Percentiles rank a stretch among this genome's conserved stretches.
phyloP scores from a whole-genome alignment of 1,140 invertebrate species.

The Apocrypta bakeri region DNA sequence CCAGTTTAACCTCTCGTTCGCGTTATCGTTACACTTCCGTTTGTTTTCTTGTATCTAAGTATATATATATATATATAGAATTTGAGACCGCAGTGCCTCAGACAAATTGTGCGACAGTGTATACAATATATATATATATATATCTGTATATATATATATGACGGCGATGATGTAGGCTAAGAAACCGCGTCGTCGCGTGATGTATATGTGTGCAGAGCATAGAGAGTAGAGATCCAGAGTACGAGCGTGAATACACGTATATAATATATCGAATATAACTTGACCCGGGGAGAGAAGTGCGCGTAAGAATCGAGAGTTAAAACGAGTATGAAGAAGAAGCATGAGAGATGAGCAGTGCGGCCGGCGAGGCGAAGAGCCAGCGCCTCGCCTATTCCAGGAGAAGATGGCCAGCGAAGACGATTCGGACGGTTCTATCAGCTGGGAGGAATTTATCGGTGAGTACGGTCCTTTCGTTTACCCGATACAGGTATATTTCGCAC shows the following conservation, averaged over 20 bases:
- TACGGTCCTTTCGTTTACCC: conserved; percentile 17
- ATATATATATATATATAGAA: too few species aligned
- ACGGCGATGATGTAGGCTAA: not conserved
- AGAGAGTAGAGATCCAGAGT: not conserved
- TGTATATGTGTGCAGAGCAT: not conserved
- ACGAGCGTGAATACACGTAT: not conserved
- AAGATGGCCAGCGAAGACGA: conserved; percentile 60
- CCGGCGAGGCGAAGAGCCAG: not conserved
- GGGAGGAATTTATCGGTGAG: conserved; percentile 77
- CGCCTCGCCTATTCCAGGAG: conserved; percentile 28
- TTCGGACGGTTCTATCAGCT: conserved; percentile 74
- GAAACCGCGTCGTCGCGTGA: not conserved
- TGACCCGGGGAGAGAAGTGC: not conserved
- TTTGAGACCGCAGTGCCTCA: too few species aligned
- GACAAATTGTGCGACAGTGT: not conserved
- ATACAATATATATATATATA: too few species aligned
- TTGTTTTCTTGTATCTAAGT: too few species aligned
- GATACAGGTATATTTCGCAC: not conserved
- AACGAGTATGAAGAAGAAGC: conserved; percentile 12
- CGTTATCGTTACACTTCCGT: not conserved
- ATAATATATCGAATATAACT: not conserved
- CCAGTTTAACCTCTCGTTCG: too few species aligned
- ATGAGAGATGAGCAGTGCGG: conserved; percentile 47
- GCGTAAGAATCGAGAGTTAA: not conserved
- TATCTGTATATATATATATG: not conserved